Conservation (phyloP, 2,797 vertebrate species). For the Poecile montanus region DNA sequence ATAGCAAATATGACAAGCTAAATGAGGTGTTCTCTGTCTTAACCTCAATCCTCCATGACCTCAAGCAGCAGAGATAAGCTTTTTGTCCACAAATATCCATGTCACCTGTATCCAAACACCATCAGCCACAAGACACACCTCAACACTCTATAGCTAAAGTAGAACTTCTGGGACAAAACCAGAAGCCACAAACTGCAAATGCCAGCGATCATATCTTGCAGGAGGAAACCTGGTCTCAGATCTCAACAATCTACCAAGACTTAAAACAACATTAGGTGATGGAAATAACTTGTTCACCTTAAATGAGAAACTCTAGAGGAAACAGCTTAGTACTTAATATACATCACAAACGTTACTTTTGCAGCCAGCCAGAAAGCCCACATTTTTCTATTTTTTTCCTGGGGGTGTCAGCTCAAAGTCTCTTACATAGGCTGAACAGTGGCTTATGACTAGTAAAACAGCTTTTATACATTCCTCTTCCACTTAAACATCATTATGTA, state of each 20-base stretch:
- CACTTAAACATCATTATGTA: slow-evolving; percentile 35
- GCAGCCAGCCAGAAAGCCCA: not conserved
- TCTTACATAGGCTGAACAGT: not conserved
- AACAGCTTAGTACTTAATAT: not conserved
- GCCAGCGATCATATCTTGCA: not conserved
- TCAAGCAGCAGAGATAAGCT: not conserved
- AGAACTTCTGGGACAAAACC: not conserved
- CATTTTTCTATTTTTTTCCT: not conserved
- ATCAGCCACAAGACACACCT: not conserved
- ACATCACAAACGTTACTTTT: not conserved
- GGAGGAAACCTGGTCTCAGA: not conserved
- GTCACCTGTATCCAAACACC: not conserved
- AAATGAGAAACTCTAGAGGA: not conserved
- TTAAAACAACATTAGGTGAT: not conserved
- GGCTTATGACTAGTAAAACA: slow-evolving; percentile 1
- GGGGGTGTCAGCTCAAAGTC: not conserved
- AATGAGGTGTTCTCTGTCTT: not conserved
- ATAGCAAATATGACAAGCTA: fast-evolving
- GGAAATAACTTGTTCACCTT: not conserved
- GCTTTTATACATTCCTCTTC: slow-evolving; percentile 31
- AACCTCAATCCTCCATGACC: not conserved
- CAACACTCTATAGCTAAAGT: not conserved
- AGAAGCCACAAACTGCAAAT: not conserved
- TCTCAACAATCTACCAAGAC: not conserved
- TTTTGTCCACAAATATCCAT: not conserved